Evolutionary conservation across 2,797 vertebrate genomes (phyloP).

Genomic region (Peromyscus nudipes): DNA sequence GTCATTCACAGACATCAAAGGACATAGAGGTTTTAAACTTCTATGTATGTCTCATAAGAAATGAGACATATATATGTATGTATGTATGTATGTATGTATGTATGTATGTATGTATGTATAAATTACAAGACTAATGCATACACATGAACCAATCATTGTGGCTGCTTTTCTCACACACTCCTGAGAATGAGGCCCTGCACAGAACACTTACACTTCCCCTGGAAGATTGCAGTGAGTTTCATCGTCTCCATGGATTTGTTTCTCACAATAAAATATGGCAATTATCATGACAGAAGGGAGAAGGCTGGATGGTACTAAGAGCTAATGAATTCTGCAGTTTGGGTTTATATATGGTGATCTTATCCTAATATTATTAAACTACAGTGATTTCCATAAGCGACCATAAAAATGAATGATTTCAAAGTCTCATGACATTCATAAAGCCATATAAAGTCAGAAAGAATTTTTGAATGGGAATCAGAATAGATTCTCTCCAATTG

Average conservation of each 20-base stretch:
- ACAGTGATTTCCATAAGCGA: constrained; percentile 7
- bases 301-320: background rate
- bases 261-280: constrained; percentile 7
- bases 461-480: constrained; percentile 24
- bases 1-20: constrained; percentile 64
- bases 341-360: constrained; percentile 42
- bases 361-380: constrained; percentile 50
- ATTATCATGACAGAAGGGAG: constrained; percentile 29
- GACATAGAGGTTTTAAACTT: constrained; percentile 59
- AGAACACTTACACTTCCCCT: constrained; percentile 2
- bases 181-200: constrained; percentile 60
- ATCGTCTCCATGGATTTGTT: constrained; percentile 68
- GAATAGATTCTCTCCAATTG: background rate
- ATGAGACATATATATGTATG: background rate
- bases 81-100: no score
- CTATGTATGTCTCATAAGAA: constrained; percentile 52
- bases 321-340: constrained; percentile 19
- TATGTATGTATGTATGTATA: constrained; percentile 25
- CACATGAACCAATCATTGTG: constrained; percentile 24
- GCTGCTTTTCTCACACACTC: constrained; percentile 64
- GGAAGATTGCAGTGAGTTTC: constrained; percentile 33
- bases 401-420: background rate
- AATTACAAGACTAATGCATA: constrained; percentile 38
- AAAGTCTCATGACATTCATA: constrained; percentile 24
- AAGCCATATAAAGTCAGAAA: background rate